Evolutionary conservation across 2,797 vertebrate genomes (phyloP).

Genomic region (Lutjanus campechanus): DNA sequence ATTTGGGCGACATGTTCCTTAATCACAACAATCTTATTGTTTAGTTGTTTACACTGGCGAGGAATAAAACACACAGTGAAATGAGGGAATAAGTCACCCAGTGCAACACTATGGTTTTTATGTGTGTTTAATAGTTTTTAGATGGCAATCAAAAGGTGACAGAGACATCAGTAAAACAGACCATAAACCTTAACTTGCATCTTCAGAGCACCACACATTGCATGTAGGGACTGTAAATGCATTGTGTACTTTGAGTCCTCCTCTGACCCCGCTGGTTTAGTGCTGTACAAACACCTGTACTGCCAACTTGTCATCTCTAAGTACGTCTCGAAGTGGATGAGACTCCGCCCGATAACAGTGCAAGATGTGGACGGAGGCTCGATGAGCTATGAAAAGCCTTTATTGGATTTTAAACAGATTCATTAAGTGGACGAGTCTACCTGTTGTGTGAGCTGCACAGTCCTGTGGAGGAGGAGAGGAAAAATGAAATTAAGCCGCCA

Average conservation of each 20-base stretch:
- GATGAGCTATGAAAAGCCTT: constrained; percentile 41
- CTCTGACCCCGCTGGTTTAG: not conserved
- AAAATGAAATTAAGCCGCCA: constrained; percentile 65
- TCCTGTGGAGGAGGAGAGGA: constrained; percentile 35
- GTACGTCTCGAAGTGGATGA: constrained; percentile 12
- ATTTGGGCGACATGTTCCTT: not conserved
- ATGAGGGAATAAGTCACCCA: constrained; percentile 2
- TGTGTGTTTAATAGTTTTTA: constrained; percentile 31
- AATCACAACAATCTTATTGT: not conserved
- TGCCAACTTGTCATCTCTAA: constrained; percentile 30
- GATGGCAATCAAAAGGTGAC: constrained; percentile 26
- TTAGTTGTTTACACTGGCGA: not conserved
- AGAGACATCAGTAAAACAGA: constrained; percentile 21
- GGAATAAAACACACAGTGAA: not conserved
- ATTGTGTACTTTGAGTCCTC: not conserved
- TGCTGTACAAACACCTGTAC: constrained; percentile 21
- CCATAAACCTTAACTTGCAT: constrained; percentile 18
- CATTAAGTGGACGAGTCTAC: constrained; percentile 54
- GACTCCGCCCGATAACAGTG: constrained; percentile 20
- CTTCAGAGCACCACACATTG: constrained; percentile 1
- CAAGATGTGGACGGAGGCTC: constrained; percentile 22
- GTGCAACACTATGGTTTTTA: constrained; percentile 2
- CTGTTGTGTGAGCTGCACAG: constrained; percentile 27
- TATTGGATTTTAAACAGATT: constrained; percentile 66
- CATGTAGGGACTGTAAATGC: not conserved